These are phyloP conservation scores for Mythimna vitellina DNA, from an alignment of 2,888 invertebrate genomes.

Conservation along the genomic window DNA sequence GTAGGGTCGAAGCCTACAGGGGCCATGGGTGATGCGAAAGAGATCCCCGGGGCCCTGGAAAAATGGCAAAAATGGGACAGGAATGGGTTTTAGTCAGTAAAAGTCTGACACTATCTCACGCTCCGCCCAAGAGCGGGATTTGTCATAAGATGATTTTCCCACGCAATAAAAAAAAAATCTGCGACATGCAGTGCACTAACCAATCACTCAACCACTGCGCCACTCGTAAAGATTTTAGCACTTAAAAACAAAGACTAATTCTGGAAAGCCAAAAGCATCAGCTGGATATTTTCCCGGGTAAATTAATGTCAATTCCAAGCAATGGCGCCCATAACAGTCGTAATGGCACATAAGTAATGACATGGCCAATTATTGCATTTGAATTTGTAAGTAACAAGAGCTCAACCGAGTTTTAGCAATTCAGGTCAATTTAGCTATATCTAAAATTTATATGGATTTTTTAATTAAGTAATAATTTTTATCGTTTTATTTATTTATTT, in stretches of 20 bases:
- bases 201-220: no score
- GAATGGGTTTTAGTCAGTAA: no score
- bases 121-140: no score
- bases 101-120: no score
- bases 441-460: neutral
- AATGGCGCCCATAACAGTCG: slow-evolving; percentile 11
- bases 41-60: no score
- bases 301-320: slow-evolving; percentile 12
- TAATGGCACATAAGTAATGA: slow-evolving; percentile 25
- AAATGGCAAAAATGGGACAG: no score
- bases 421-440: neutral
- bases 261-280: slow-evolving; percentile 3
- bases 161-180: no score
- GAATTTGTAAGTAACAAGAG: slow-evolving; percentile 18
- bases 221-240: neutral
- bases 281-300: slow-evolving; percentile 5
- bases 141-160: no score
- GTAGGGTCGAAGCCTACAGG: no score
- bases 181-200: no score
- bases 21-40: no score
- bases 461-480: neutral
- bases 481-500: neutral
- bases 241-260: neutral
- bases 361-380: slow-evolving; percentile 16
- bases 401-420: neutral